Percentiles rank a stretch among this genome's conserved stretches.
These are phyloP conservation scores for Patiria miniata DNA, from an alignment of 35 echinoderm and acorn worm species.

Conservation along the genomic window DNA sequence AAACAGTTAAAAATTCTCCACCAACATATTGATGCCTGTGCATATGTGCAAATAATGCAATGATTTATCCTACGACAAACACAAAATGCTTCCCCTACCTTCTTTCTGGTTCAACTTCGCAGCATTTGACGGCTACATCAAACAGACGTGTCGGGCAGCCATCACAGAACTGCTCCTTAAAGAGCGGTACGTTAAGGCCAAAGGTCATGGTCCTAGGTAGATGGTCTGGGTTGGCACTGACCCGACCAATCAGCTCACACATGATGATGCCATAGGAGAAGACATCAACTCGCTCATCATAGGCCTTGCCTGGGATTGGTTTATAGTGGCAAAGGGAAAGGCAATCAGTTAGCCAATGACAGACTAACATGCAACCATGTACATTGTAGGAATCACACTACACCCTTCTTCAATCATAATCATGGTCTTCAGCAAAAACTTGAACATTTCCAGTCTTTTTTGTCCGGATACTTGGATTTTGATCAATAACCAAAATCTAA, in stretches of 20 bases:
- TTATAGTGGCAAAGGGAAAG: not conserved
- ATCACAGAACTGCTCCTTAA: slow-evolving; percentile 64
- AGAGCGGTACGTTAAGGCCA: slow-evolving; percentile 79
- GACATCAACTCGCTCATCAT: slow-evolving; percentile 95
- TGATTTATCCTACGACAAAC: too few species aligned
- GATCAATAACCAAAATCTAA: too few species aligned
- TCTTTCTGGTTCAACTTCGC: slow-evolving; percentile 77
- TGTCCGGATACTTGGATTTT: too few species aligned
- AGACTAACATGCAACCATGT: too few species aligned
- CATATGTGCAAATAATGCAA: too few species aligned
- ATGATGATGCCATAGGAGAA: slow-evolving; percentile 92
- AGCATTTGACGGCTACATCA: slow-evolving; percentile 75
- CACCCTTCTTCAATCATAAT: too few species aligned
- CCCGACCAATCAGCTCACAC: slow-evolving; percentile 89
- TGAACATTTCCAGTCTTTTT: too few species aligned
- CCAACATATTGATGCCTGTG: too few species aligned
- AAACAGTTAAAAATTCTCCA: too few species aligned
- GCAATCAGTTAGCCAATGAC: not conserved
- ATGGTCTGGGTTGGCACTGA: slow-evolving; percentile 79
- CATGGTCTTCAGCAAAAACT: too few species aligned
- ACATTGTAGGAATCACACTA: too few species aligned
- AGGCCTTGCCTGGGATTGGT: slow-evolving; percentile 63
- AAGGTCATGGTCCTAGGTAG: slow-evolving; percentile 80
- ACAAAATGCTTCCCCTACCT: too few species aligned
- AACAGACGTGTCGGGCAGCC: slow-evolving; percentile 77